Base-by-base conservation (phyloP, 2,113 vertebrate species). In the Camarhynchus parvulus region DNA sequence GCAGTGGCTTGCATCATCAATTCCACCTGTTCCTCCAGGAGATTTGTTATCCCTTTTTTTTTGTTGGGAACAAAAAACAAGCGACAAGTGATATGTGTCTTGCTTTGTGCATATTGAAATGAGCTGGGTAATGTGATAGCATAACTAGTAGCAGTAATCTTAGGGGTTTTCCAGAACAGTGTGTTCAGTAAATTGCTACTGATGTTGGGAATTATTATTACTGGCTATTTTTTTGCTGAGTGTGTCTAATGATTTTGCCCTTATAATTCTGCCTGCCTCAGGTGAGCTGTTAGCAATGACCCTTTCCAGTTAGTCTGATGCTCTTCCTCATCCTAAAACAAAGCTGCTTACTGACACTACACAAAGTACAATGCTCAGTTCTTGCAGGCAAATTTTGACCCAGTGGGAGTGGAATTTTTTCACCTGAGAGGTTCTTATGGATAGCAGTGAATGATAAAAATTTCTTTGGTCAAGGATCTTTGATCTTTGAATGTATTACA, bases 1-100 rank as follows among this genome's bases (percentile, higher is more conserved):
- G 33, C 39, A 77, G 15, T 70, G 39, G 31, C 80, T 95, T 95
- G 47, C 85, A 86, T 77, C 75, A 90, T 69, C 53, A 89, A 0
- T 84, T 94, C 69, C 81, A 95, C 74, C 70, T 92, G 55, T 86
- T 95, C 35, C 81, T 87, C 44, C 44, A 77, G 44, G 24, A 90
- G 28, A 69, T n/a, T 62, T 31, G 16, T 62, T 73, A 28, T 68
- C 18, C 5, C 31, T 52, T 6, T 8, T 67, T 94, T 86, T 86
- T 10, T 23, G 3, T 21, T 80, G 18, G 28, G 28, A 92, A 67
- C 24, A 22, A 92, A 72, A 87, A 74, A 31, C 23, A 74, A 80
- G 37, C 13, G 69, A 53, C 10, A 58, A 85, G 58, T 76, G 46
- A 50, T 52, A 30, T 8, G 15, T 6, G 3, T 63, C 47, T 86